A percentile compares a stretch with the other conserved stretches of the same genome.
Conservation (phyloP, 2,888 invertebrate genomes). For the Morinoia aosen region DNA sequence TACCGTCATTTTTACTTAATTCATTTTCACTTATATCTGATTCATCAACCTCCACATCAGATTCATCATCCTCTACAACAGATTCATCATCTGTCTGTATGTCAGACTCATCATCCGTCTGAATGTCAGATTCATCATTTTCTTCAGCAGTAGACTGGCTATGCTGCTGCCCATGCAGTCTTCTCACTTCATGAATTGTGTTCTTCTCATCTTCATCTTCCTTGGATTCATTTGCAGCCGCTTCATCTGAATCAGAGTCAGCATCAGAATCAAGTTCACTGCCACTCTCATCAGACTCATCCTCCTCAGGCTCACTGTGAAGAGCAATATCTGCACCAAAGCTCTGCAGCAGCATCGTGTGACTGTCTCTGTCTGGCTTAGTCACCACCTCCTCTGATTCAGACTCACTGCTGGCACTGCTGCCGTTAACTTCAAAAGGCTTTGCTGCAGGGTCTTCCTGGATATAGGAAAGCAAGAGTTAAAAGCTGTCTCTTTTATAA, state of each 20-base stretch:
- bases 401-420: not conserved
- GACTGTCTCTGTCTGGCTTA: not conserved
- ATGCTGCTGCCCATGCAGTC: not conserved
- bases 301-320: conserved; percentile 55
- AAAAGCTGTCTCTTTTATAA: not conserved
- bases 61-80: not conserved
- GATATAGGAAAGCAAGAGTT: not conserved
- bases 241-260: not conserved
- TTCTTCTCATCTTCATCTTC: not conserved
- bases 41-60: not conserved
- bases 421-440: not conserved
- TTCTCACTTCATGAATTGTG: not conserved
- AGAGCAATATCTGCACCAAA: not conserved
- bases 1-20: not conserved
- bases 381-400: not conserved
- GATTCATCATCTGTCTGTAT: not conserved
- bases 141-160: not conserved
- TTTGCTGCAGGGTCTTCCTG: not conserved
- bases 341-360: not conserved
- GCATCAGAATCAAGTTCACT: conserved; percentile 4
- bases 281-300: conserved; percentile 48
- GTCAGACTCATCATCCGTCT: conserved; percentile 53
- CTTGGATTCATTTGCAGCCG: not conserved
- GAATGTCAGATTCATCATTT: conserved; percentile 5
- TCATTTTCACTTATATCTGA: not conserved